Percentiles rank a stretch among this genome's conserved stretches.
phyloP scores from a whole-genome alignment of 2,797 vertebrate species.

The Crax fasciolata region DNA sequence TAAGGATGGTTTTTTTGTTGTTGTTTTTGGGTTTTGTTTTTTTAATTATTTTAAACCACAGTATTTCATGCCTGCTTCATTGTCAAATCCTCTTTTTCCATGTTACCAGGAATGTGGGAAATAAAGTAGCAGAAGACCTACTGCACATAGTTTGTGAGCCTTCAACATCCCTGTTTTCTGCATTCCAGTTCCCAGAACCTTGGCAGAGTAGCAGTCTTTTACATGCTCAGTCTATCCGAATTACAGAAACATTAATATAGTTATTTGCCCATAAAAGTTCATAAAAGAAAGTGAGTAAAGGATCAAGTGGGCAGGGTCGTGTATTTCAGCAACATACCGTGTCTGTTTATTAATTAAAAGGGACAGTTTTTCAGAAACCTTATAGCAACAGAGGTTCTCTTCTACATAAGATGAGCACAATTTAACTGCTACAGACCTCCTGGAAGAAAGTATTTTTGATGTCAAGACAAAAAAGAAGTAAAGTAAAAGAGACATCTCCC shows the following conservation, averaged over 20 bases:
- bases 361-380: conserved; percentile 13
- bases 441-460: not conserved
- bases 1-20: rapidly evolving
- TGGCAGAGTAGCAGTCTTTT: not conserved
- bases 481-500: not conserved
- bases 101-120: not conserved
- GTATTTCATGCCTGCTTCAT: not conserved
- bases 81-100: not conserved
- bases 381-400: not conserved
- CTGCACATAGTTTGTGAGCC: not conserved
- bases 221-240: not conserved
- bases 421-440: not conserved
- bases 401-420: not conserved
- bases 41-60: not conserved
- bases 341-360: not conserved
- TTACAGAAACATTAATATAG: not conserved
- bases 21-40: not conserved
- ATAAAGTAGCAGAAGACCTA: not conserved
- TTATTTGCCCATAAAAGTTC: not conserved
- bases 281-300: not conserved
- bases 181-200: not conserved
- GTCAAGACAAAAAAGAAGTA: too few species aligned
- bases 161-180: not conserved
- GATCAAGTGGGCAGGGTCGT: not conserved
- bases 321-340: not conserved